These are phyloP conservation scores for Stictonetta naevosa DNA, from an alignment of 2,113 vertebrate genomes.

Conservation along the genomic window DNA sequence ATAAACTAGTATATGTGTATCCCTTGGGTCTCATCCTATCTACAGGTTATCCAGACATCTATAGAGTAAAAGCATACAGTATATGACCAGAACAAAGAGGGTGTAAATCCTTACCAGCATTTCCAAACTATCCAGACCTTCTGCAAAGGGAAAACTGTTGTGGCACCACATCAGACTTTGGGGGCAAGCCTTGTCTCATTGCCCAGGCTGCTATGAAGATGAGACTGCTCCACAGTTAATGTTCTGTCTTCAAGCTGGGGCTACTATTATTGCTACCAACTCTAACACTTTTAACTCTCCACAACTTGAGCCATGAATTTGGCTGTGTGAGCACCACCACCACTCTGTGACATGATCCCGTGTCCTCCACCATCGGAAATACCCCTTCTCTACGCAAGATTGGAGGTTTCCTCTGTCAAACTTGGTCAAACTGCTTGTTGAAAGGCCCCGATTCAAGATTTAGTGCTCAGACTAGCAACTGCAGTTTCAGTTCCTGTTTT, in stretches of 20 bases:
- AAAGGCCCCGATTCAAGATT: not conserved
- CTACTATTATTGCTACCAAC: not conserved
- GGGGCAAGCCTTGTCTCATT: not conserved
- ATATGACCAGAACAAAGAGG: not conserved
- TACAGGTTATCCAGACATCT: not conserved
- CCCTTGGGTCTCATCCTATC: not conserved
- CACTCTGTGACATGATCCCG: fast-evolving
- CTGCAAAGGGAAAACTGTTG: not conserved
- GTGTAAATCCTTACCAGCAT: not conserved
- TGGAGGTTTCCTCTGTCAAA: not conserved
- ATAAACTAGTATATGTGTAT: not conserved
- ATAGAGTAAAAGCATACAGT: not conserved
- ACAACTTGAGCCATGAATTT: not conserved
- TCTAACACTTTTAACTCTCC: not conserved
- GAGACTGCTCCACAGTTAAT: not conserved
- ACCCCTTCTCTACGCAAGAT: not conserved
- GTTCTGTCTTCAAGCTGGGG: not conserved
- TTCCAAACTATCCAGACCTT: not conserved
- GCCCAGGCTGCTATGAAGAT: not conserved
- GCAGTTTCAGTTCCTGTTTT: not conserved
- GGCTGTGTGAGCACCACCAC: fast-evolving
- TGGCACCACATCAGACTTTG: not conserved
- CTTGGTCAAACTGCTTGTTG: not conserved
- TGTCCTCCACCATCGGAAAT: not conserved
- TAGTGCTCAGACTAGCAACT: not conserved